Conservation (phyloP, 2,113 vertebrate species). For the Coptodon bakossiorum region DNA sequence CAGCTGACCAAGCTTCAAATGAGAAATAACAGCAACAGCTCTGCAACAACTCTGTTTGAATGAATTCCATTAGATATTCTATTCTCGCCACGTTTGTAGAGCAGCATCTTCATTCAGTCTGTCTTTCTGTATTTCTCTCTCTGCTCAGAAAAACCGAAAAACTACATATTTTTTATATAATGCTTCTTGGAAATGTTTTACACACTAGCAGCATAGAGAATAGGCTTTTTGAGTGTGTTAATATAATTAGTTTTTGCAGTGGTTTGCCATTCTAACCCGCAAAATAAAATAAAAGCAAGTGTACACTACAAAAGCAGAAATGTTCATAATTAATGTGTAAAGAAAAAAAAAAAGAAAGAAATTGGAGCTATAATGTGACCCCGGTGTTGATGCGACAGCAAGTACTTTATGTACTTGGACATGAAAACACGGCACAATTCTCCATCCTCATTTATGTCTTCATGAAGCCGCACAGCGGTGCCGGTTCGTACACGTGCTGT, state of each 20-base stretch:
- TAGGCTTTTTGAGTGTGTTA: not conserved
- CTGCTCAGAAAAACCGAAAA: not conserved
- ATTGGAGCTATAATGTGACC: not conserved
- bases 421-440: not conserved
- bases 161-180: not conserved
- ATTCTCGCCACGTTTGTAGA: not conserved
- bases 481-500: not conserved
- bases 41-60: not conserved
- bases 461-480: not conserved
- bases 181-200: not conserved
- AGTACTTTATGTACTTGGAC: not conserved
- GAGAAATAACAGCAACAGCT: not conserved
- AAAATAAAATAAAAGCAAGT: not conserved
- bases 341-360: rapidly evolving
- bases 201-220: too few species aligned
- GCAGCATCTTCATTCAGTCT: not conserved
- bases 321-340: not conserved
- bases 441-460: not conserved
- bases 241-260: not conserved
- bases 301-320: not conserved
- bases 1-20: not conserved
- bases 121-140: not conserved
- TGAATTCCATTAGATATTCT: not conserved
- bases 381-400: not conserved
- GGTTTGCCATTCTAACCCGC: not conserved